These are phyloP conservation scores for Scolopax bukidnonensis DNA, from an alignment of 2,797 vertebrate genomes.

Conservation along the genomic window DNA sequence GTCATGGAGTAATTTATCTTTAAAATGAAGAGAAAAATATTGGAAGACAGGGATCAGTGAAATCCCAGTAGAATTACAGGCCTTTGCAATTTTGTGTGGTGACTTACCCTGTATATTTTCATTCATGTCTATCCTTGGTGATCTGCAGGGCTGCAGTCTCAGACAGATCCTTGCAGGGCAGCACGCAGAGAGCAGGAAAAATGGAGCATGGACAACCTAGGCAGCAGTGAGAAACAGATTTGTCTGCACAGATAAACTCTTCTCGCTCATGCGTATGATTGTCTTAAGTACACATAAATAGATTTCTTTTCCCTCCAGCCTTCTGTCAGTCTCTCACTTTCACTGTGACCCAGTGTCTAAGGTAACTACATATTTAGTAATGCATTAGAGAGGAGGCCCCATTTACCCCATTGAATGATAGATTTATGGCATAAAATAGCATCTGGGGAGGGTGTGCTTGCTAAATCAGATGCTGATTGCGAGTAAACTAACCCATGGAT, in stretches of 20 bases:
- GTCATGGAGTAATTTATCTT: not conserved
- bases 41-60: not conserved
- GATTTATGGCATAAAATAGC: constrained; percentile 8
- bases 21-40: not conserved
- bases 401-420: not conserved
- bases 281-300: constrained; percentile 31
- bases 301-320: not conserved
- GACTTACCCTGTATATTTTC: not conserved
- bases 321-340: constrained; percentile 33
- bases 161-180: not conserved
- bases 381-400: not conserved
- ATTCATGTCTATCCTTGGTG: not conserved
- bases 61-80: not conserved
- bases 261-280: not conserved
- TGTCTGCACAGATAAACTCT: not conserved
- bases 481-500: not conserved
- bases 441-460: not conserved
- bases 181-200: not conserved
- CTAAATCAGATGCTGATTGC: not conserved
- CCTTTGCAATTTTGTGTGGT: not conserved
- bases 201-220: not conserved
- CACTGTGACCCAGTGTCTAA: not conserved
- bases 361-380: not conserved
- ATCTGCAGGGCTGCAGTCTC: not conserved
- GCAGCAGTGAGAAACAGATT: not conserved